Evolutionary conservation across 2,797 vertebrate species (phyloP), one percentile per base, ranked within the genome.

Genomic region (Gastrophryne carolinensis): DNA sequence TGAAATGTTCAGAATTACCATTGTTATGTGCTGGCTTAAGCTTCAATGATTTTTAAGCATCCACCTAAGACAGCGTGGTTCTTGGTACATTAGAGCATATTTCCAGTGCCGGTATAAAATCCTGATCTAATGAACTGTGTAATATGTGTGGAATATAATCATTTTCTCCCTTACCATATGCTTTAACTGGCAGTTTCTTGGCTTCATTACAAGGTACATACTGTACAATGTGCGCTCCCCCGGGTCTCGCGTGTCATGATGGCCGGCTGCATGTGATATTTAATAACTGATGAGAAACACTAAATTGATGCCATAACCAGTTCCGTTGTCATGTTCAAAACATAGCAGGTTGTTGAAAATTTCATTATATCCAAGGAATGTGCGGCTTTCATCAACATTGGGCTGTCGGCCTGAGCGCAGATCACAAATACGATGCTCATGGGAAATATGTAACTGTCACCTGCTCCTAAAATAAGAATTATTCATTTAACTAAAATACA

Each of bases 401-500:
- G 73, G 72, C 83, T 86, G 79, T 86, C 86, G 83, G 82, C 81
- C 86, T 85, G 78, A 24, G 0, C 76, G 15, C 69, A 86, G 75
- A 85, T 67, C 78, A 80, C 82, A 82, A 89, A 86, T 86, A 80
- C 57, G 75, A 79, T 83, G 79, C 82, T 81, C 79, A 78, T 81
- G 83, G 80, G 84, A 86, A 82, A 83, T 81, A 75, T 67, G 78
- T 85, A 84, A 84, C 79, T 84, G 82, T 92, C 90, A 92, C 90
- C 89, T 94, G 91, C 89, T 92, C 85, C 83, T 88, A 86, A 88
- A 84, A 66, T 80, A 82, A 80, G 85, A 85, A 82, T 81, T 84
- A 79, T 85, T 83, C 87, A 53, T 84, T 86, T 72, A 81, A 78
- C 77, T 79, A 80, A 82, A 34, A 69, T 11, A 44, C 47, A 62